These are phyloP conservation scores for Brachyalestes nurse DNA, from an alignment of 2,797 vertebrate genomes.

Conservation along the genomic window DNA sequence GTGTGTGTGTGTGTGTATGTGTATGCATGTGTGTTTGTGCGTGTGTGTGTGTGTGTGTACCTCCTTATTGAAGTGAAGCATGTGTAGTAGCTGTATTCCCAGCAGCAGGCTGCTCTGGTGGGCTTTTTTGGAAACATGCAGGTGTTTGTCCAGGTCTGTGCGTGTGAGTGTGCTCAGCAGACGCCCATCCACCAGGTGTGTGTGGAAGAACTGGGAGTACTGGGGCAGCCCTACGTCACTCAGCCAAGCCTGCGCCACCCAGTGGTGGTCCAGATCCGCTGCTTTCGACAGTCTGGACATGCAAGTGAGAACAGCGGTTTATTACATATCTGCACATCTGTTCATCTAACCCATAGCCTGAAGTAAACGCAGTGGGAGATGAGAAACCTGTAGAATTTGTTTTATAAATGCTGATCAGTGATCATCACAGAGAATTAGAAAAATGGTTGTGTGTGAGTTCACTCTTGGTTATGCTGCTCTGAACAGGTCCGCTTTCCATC, in stretches of 20 bases:
- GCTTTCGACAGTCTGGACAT: conserved; percentile 82
- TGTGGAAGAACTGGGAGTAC: conserved; percentile 86
- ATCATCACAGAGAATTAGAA: too few species aligned
- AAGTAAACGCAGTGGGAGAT: too few species aligned
- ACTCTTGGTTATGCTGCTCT: too few species aligned
- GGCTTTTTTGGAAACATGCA: conserved; percentile 82
- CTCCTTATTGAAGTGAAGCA: conserved; percentile 86
- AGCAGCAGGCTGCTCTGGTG: conserved; percentile 87
- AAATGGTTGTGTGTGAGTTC: too few species aligned
- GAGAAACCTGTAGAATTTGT: too few species aligned
- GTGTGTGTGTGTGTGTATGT: not conserved
- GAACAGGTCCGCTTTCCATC: too few species aligned
- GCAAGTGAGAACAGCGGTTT: too few species aligned
- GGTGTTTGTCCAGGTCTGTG: conserved; percentile 82
- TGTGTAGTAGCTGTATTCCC: conserved; percentile 85
- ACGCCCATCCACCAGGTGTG: conserved; percentile 84
- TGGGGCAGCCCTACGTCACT: conserved; percentile 86
- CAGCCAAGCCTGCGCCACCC: conserved; percentile 88
- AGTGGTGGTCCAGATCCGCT: conserved; percentile 87
- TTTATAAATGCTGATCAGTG: too few species aligned
- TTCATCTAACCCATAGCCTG: too few species aligned
- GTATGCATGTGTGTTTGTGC: not conserved
- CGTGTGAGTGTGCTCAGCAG: conserved; percentile 84
- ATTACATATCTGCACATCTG: too few species aligned
- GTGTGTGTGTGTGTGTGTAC: conserved; percentile 60